A percentile compares a stretch with the other conserved stretches of the same genome.
phyloP scores from a whole-genome alignment of 2,113 vertebrate genomes.

The Aythya baeri region DNA sequence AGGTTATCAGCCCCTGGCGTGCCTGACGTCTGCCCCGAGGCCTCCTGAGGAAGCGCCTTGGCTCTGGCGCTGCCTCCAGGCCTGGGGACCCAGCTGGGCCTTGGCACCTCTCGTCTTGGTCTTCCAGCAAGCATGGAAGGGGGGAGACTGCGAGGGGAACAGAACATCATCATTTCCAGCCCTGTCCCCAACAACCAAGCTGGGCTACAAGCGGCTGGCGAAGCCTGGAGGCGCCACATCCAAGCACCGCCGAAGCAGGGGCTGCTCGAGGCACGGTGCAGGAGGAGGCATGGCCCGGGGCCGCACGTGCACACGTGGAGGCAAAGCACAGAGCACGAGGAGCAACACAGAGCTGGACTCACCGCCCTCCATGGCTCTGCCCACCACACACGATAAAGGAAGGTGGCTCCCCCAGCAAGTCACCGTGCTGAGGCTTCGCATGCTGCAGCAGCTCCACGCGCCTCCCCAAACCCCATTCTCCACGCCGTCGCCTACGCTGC shows the following conservation, averaged over 20 bases:
- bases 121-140: not conserved
- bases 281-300: not conserved
- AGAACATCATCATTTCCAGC: constrained; percentile 21
- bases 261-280: fast-evolving
- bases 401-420: fast-evolving
- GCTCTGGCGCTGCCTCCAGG: not conserved
- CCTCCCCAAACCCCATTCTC: not conserved
- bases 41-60: not conserved
- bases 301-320: fast-evolving
- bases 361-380: not conserved
- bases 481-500: not conserved
- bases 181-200: not conserved
- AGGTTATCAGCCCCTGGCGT: not conserved
- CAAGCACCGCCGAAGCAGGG: not conserved
- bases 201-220: not conserved
- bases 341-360: not conserved
- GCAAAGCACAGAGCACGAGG: not conserved
- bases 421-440: not conserved
- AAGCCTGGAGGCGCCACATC: not conserved
- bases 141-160: not conserved
- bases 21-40: not conserved
- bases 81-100: not conserved
- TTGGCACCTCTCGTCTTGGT: not conserved
- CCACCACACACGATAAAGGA: not conserved
- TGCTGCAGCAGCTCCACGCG: not conserved